Evolutionary conservation across 2,797 vertebrate genomes (phyloP).

Genomic region (Cryptoprocta ferox): DNA sequence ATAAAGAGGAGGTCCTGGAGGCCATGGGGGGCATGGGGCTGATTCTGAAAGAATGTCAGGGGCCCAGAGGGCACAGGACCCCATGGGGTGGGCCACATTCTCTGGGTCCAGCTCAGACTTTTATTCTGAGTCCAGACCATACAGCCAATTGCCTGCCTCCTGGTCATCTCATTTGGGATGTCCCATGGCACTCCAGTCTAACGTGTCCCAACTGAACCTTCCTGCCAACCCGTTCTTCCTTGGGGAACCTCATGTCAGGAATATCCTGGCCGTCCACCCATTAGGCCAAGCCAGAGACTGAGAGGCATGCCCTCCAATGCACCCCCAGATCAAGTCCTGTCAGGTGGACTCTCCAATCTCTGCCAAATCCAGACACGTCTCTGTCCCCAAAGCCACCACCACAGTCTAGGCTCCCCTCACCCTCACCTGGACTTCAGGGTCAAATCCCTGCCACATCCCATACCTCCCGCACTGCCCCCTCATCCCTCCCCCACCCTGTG

Average conservation of each 20-base stretch:
- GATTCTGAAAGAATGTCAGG: neutral
- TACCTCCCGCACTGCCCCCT: neutral
- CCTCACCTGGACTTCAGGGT: neutral
- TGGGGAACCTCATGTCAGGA: neutral
- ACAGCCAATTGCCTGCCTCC: neutral
- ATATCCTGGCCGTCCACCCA: accelerated
- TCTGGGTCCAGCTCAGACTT: neutral
- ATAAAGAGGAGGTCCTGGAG: neutral
- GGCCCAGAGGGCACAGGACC: neutral
- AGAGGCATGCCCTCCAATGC: neutral
- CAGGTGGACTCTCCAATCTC: neutral
- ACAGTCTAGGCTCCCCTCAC: neutral
- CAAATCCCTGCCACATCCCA: neutral
- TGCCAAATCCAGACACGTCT: neutral
- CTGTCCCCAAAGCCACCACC: neutral
- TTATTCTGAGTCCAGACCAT: neutral
- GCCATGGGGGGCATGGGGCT: no score
- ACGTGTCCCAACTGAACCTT: neutral
- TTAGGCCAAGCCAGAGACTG: neutral
- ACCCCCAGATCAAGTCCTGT: neutral
- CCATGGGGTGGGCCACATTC: neutral
- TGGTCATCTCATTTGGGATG: neutral
- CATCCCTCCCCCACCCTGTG: neutral
- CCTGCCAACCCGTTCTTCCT: neutral
- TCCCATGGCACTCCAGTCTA: neutral